Evolutionary conservation across 2,797 vertebrate genomes (phyloP).

Genomic region (Acropternis orthonyx): DNA sequence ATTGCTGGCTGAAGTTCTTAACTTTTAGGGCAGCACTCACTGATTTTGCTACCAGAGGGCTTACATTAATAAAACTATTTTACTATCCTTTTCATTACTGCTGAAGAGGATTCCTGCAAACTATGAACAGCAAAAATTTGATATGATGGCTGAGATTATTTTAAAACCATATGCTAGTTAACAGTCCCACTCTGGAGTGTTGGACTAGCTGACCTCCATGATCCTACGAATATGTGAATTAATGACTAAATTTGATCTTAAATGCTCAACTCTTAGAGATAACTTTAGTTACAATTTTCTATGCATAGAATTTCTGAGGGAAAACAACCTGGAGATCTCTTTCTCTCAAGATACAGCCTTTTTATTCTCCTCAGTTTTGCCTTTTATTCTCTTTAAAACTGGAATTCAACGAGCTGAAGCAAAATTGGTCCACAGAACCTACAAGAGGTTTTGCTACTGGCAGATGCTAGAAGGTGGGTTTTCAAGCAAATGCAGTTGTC

Average conservation of each 20-base stretch:
- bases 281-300: not conserved
- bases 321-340: not conserved
- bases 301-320: not conserved
- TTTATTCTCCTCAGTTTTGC: not conserved
- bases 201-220: not conserved
- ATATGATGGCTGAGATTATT: not conserved
- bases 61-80: conserved; percentile 22
- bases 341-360: not conserved
- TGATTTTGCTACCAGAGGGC: not conserved
- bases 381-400: not conserved
- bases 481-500: not conserved
- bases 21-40: not conserved
- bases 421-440: not conserved
- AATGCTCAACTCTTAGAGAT: not conserved
- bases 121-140: not conserved
- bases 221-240: not conserved
- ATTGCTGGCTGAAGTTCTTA: not conserved
- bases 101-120: not conserved
- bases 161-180: not conserved
- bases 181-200: not conserved
- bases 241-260: not conserved
- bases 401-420: not conserved
- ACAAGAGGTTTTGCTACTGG: not conserved
- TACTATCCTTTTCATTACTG: not conserved
- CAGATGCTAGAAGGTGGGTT: not conserved